These are phyloP conservation scores for Limnodromus scolopaceus DNA, from an alignment of 2,797 vertebrate genomes.

Conservation along the genomic window DNA sequence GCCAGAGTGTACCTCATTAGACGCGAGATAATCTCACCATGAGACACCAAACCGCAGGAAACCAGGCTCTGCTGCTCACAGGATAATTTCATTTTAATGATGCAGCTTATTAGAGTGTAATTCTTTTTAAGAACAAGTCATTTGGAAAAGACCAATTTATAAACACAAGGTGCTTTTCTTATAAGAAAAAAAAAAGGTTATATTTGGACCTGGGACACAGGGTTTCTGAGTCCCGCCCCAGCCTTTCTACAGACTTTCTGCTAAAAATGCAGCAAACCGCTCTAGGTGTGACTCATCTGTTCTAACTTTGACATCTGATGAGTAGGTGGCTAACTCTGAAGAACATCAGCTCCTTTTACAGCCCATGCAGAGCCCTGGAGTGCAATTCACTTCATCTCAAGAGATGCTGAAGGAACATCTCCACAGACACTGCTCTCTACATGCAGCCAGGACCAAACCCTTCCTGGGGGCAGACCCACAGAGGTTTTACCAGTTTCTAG, in stretches of 20 bases:
- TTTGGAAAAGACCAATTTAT: background rate
- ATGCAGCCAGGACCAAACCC: background rate
- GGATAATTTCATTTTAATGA: conserved; percentile 34
- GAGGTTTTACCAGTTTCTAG: background rate
- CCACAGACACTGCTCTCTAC: rapidly evolving
- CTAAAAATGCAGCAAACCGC: background rate
- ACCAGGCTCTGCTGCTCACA: background rate
- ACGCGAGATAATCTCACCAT: background rate
- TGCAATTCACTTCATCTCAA: background rate
- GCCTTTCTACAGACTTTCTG: background rate
- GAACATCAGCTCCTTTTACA: background rate
- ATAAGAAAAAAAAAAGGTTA: background rate
- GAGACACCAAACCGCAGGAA: conserved; percentile 16
- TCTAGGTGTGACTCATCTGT: background rate
- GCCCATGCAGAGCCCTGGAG: background rate
- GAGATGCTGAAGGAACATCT: background rate
- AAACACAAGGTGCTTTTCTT: background rate
- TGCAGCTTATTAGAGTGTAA: conserved; percentile 8
- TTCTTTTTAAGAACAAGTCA: background rate
- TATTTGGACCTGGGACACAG: background rate
- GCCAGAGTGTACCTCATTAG: conserved; percentile 38
- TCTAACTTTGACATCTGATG: background rate
- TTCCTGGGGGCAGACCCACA: background rate
- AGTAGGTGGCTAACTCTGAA: background rate
- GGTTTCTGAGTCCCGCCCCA: background rate